Conservation (phyloP, 1,140 invertebrate genomes). For the Heliconius hermathena region DNA sequence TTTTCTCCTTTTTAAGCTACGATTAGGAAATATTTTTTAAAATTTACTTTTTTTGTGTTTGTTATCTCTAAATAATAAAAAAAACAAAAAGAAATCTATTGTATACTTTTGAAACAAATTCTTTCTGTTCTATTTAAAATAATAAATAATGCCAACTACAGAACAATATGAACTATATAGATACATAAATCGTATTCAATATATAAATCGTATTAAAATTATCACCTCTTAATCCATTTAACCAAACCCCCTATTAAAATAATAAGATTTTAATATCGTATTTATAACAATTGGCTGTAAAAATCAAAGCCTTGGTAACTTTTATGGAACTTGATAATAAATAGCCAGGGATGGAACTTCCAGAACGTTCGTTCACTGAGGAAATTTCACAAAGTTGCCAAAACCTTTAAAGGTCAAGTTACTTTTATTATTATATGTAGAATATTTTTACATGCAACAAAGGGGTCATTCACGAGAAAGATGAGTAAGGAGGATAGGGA, state of each 20-base stretch:
- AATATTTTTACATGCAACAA: constrained; percentile 27
- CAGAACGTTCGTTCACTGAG: background rate
- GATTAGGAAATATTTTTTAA: background rate
- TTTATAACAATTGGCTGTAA: background rate
- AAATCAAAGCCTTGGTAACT: background rate
- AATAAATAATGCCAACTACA: too few species aligned
- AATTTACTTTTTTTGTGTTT: background rate
- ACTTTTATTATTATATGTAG: constrained; percentile 22
- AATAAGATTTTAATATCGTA: background rate
- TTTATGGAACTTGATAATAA: background rate
- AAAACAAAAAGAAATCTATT: too few species aligned
- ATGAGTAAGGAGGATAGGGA: constrained; percentile 18
- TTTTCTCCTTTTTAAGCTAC: background rate
- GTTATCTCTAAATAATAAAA: background rate
- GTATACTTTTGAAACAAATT: too few species aligned
- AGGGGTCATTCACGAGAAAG: constrained; percentile 19
- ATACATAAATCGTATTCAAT: too few species aligned
- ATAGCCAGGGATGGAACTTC: background rate
- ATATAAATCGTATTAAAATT: too few species aligned
- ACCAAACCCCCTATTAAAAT: background rate
- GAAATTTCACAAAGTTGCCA: background rate
- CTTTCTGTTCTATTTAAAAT: too few species aligned
- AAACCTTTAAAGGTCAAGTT: constrained; percentile 3
- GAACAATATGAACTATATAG: too few species aligned
- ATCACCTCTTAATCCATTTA: background rate